phyloP scores from a whole-genome alignment of 2,113 vertebrate species.

The Sturnira hondurensis region DNA sequence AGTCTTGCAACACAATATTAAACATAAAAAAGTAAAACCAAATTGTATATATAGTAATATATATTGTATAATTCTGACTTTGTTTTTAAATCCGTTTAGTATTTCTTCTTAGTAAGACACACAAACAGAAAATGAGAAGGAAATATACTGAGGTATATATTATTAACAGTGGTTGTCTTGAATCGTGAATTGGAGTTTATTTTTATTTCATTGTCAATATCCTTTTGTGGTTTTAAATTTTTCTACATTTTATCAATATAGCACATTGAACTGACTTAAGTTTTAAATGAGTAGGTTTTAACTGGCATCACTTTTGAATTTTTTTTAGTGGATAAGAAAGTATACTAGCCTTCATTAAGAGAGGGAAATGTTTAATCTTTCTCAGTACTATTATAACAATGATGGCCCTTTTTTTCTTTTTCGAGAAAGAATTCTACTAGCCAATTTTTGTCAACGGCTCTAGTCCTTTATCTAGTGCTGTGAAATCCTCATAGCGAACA shows the following conservation, averaged over 20 bases:
- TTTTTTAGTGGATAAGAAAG: not conserved
- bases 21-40: not conserved
- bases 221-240: not conserved
- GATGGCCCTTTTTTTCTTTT: not conserved
- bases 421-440: not conserved
- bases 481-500: not conserved
- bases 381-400: not conserved
- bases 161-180: not conserved
- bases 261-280: not conserved
- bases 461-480: not conserved
- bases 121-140: not conserved
- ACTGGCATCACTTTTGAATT: not conserved
- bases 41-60: not conserved
- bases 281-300: not conserved
- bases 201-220: not conserved
- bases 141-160: not conserved
- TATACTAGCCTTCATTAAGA: not conserved
- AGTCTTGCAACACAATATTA: not conserved
- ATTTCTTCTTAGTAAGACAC: not conserved
- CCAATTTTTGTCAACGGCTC: not conserved
- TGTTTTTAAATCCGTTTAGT: not conserved
- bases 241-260: not conserved
- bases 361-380: not conserved
- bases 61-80: not conserved
- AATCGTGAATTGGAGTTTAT: not conserved